phyloP scores from a whole-genome alignment of 1,140 invertebrate genomes.

The Pogonomyrmex californicus region DNA sequence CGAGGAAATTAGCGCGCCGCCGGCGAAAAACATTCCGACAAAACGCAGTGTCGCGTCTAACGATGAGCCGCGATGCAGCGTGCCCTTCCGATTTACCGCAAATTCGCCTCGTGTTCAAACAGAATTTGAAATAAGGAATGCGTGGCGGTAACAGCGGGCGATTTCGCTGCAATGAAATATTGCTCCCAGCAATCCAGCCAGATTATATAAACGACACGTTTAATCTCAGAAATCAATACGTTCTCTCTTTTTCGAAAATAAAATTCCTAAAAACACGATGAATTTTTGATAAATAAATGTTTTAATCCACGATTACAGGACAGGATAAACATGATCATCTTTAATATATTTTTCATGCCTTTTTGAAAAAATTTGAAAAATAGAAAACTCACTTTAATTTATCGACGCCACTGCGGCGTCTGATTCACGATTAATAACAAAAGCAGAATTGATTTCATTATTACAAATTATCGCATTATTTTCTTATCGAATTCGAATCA shows the following conservation, averaged over 20 bases:
- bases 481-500: background rate
- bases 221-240: conserved; percentile 19
- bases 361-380: background rate
- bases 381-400: background rate
- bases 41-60: conserved; percentile 58
- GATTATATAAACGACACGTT: conserved; percentile 21
- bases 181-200: conserved; percentile 1
- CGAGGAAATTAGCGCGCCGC: conserved; percentile 50
- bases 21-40: conserved; percentile 51
- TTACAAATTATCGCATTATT: background rate
- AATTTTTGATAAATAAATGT: background rate
- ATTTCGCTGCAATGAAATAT: background rate
- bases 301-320: background rate
- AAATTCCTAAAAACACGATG: background rate
- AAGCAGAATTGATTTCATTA: background rate
- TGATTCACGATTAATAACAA: background rate
- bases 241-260: background rate
- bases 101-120: conserved; percentile 46
- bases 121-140: conserved; percentile 49
- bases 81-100: conserved; percentile 43
- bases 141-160: conserved; percentile 4
- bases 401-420: background rate
- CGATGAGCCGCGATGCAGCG: conserved; percentile 28
- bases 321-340: background rate
- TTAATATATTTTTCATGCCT: too few relatives aligned